phyloP scores from a whole-genome alignment of 37 sponge, comb jelly and placozoan species.

The Haliclona indistincta region DNA sequence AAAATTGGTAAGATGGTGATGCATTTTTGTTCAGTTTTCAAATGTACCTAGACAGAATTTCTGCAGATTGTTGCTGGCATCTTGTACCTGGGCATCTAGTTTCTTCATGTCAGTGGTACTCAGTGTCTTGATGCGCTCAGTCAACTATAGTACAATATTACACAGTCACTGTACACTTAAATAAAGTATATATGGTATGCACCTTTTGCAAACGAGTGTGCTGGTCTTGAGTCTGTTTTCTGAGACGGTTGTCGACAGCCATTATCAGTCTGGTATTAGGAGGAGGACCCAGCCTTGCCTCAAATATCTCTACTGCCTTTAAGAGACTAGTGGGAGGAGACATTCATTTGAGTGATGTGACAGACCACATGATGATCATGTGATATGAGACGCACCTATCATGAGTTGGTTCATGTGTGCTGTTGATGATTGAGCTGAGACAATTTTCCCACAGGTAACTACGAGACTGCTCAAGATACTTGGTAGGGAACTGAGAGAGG shows the following conservation, averaged over 20 bases:
- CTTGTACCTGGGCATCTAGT: constrained; percentile 39
- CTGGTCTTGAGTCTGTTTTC: constrained; percentile 70
- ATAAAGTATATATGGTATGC: not conserved
- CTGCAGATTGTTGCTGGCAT: constrained; percentile 23
- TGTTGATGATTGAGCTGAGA: constrained; percentile 1
- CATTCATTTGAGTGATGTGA: too few relatives aligned
- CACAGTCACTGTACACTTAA: not conserved
- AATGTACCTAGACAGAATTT: constrained; percentile 71
- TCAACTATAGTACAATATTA: constrained; percentile 22
- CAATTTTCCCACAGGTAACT: constrained; percentile 78
- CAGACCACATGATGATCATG: too few relatives aligned
- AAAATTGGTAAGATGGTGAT: not conserved
- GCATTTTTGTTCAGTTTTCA: not conserved
- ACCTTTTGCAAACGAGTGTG: constrained; percentile 64
- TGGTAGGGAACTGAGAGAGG: constrained; percentile 63
- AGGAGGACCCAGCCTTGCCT: constrained; percentile 31
- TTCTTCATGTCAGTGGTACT: constrained; percentile 33
- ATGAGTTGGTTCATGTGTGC: not conserved
- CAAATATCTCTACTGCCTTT: constrained; percentile 48
- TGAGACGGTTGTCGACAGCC: constrained; percentile 53
- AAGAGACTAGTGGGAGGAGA: constrained; percentile 25
- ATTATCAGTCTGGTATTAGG: constrained; percentile 37
- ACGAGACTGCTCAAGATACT: constrained; percentile 69
- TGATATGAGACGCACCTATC: not conserved
- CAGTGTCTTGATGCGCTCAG: constrained; percentile 61